Evolutionary conservation across 2,113 vertebrate species (phyloP).

Genomic region (Plotosus lineatus): DNA sequence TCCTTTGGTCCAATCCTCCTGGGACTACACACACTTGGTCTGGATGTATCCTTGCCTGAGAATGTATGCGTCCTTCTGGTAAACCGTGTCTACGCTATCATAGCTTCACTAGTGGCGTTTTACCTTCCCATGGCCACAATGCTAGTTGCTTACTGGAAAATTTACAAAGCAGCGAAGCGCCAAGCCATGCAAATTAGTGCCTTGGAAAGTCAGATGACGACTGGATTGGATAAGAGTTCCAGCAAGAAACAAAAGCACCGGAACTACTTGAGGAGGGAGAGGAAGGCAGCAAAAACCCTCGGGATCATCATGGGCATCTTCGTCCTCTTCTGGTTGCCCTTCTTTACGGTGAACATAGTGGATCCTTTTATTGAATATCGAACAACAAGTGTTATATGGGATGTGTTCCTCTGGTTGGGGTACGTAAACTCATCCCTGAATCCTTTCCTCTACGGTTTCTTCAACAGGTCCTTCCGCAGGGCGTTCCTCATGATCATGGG

Average conservation of each 20-base stretch:
- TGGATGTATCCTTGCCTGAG: slow-evolving; percentile 61
- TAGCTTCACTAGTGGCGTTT: slow-evolving; percentile 77
- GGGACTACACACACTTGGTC: slow-evolving; percentile 66
- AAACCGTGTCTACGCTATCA: slow-evolving; percentile 72
- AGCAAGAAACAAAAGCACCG: slow-evolving; percentile 71
- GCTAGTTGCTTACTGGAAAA: slow-evolving; percentile 78
- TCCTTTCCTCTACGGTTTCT: slow-evolving; percentile 77
- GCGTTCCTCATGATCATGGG: slow-evolving; percentile 77
- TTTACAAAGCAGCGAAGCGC: slow-evolving; percentile 74
- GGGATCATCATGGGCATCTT: slow-evolving; percentile 80
- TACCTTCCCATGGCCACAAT: slow-evolving; percentile 75
- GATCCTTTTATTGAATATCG: slow-evolving; percentile 75
- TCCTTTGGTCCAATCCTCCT: slow-evolving; percentile 77
- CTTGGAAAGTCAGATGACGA: slow-evolving; percentile 74
- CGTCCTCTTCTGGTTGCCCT: slow-evolving; percentile 77
- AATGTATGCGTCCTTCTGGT: slow-evolving; percentile 72
- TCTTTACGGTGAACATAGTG: slow-evolving; percentile 77
- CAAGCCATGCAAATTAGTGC: slow-evolving; percentile 76
- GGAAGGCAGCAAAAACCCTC: slow-evolving; percentile 78
- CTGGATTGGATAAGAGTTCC: slow-evolving; percentile 65
- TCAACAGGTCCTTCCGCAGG: slow-evolving; percentile 75
- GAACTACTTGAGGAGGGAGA: slow-evolving; percentile 69
- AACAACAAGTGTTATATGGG: slow-evolving; percentile 71
- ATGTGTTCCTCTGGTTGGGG: slow-evolving; percentile 76
- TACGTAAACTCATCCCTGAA: slow-evolving; percentile 79